Evolutionary conservation across 2,797 vertebrate species (phyloP).

Genomic region (Arctocebus calabarensis): DNA sequence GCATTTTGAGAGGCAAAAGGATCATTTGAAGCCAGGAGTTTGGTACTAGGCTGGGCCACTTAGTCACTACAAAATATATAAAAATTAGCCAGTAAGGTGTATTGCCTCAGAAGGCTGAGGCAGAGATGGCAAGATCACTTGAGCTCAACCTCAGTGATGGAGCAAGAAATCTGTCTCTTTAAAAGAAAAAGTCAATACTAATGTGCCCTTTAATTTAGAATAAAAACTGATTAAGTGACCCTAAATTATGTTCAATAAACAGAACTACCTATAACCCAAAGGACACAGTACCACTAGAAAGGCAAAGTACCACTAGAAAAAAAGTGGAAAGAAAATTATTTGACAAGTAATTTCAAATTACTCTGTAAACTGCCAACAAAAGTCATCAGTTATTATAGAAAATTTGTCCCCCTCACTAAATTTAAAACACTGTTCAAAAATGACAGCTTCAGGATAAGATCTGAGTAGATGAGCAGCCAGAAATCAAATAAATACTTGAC

Average conservation of each 20-base stretch:
- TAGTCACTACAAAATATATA: background rate
- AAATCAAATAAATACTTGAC: constrained; percentile 36
- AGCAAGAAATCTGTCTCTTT: background rate
- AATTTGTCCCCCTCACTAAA: background rate
- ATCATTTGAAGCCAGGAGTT: background rate
- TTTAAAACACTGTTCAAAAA: constrained; percentile 45
- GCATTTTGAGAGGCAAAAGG: background rate
- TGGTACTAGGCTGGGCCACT: background rate
- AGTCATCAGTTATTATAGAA: constrained; percentile 31
- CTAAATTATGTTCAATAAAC: constrained; percentile 22
- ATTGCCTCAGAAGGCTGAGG: background rate
- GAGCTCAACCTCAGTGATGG: background rate
- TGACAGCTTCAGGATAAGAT: constrained; percentile 24
- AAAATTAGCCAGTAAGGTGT: background rate
- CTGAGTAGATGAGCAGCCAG: background rate
- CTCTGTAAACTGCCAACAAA: background rate
- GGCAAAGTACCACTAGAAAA: background rate
- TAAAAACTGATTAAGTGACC: background rate
- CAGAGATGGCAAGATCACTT: background rate
- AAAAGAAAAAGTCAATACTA: background rate
- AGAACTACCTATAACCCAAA: constrained; percentile 10
- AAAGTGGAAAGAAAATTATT: background rate
- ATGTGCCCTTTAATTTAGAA: constrained; percentile 9
- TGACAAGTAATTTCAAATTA: background rate
- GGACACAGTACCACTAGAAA: background rate